A percentile compares a stretch with the other conserved stretches of the same genome.
Evolutionary conservation across 1,140 invertebrate genomes (phyloP).

Genomic region (Drosophila busckii): DNA sequence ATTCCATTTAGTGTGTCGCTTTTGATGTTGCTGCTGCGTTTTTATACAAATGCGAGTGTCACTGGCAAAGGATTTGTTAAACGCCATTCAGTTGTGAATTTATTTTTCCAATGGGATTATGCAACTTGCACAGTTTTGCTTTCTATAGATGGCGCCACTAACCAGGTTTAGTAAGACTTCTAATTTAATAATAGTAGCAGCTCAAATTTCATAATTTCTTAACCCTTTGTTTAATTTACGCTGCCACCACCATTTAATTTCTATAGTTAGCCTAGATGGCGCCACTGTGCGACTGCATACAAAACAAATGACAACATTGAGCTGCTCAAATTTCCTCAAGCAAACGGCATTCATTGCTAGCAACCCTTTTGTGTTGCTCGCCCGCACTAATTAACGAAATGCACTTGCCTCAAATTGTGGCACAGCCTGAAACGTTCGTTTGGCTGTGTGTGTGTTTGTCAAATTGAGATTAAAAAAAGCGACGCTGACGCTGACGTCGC

Average conservation of each 20-base stretch:
- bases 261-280: conserved; percentile 22
- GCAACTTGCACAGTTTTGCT: too few relatives aligned
- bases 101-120: too few relatives aligned
- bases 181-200: too few relatives aligned
- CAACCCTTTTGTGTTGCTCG: conserved; percentile 8
- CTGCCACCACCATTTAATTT: conserved; percentile 1
- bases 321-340: background rate
- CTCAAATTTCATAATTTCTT: conserved; percentile 61
- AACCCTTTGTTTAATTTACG: too few relatives aligned
- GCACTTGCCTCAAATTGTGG: conserved; percentile 47
- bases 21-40: too few relatives aligned
- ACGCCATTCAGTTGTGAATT: too few relatives aligned
- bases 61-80: too few relatives aligned
- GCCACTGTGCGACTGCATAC: conserved; percentile 26
- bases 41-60: too few relatives aligned
- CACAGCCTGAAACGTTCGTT: background rate
- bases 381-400: conserved; percentile 71
- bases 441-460: conserved; percentile 23
- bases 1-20: too few relatives aligned
- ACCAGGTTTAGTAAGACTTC: too few relatives aligned
- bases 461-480: conserved; percentile 5
- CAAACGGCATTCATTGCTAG: conserved; percentile 19
- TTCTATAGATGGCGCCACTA: too few relatives aligned
- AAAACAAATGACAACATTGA: conserved; percentile 4
- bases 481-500: conserved; percentile 25